Evolutionary conservation across 1,140 invertebrate species (phyloP).

Genomic region (Helicoverpa zea): DNA sequence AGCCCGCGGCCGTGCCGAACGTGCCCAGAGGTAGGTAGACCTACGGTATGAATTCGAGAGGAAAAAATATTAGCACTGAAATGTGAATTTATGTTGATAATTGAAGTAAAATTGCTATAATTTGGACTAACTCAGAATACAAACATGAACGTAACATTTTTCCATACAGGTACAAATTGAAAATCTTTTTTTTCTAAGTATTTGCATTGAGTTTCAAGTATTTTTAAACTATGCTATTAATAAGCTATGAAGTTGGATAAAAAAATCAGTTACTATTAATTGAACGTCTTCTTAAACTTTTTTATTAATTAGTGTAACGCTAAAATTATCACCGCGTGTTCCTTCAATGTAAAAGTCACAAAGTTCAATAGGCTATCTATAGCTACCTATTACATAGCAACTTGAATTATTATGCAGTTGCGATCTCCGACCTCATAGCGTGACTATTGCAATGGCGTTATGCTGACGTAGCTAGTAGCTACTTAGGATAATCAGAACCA

Average conservation of each 20-base stretch:
- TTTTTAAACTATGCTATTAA: too few species aligned
- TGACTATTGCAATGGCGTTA: slow-evolving; percentile 9
- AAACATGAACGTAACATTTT: not conserved
- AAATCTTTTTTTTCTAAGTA: not conserved
- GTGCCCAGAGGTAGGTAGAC: too few species aligned
- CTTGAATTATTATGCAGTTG: slow-evolving; percentile 8
- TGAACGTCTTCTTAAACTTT: too few species aligned
- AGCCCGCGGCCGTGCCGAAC: too few species aligned
- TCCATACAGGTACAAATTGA: not conserved
- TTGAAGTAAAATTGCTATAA: not conserved
- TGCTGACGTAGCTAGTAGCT: not conserved
- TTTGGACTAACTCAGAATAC: not conserved
- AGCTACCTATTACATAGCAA: slow-evolving; percentile 23
- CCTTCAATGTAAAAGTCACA: slow-evolving; percentile 14
- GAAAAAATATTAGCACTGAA: slow-evolving; percentile 1
- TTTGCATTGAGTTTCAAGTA: too few species aligned
- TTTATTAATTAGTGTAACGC: too few species aligned
- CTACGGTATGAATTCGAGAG: not conserved
- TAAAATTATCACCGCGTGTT: not conserved
- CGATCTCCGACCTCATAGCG: slow-evolving; percentile 15
- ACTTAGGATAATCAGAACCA: slow-evolving; percentile 18
- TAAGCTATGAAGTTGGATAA: too few species aligned
- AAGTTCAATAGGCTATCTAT: slow-evolving; percentile 5
- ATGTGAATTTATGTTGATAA: not conserved
- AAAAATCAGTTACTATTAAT: too few species aligned